Percentiles rank a stretch among this genome's conserved stretches.
These are phyloP conservation scores for Protaetia brevitarsis DNA, from an alignment of 1,140 invertebrate genomes.

Conservation along the genomic window DNA sequence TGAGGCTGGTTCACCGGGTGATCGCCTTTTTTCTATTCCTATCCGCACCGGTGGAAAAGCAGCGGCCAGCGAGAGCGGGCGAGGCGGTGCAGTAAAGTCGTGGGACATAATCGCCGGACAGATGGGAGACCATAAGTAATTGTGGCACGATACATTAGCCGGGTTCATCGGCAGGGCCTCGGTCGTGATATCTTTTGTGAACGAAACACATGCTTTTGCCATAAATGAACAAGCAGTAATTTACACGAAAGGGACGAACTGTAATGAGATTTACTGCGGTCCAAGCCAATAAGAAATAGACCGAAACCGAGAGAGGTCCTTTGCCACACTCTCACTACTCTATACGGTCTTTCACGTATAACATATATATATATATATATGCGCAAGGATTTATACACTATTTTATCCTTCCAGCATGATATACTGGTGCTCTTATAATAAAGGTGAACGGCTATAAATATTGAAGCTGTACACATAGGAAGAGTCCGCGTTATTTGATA, in stretches of 20 bases:
- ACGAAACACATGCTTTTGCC: constrained; percentile 33
- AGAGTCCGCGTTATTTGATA: too few species aligned
- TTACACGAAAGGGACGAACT: constrained; percentile 38
- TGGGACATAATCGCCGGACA: constrained; percentile 6
- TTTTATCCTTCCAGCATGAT: constrained; percentile 20
- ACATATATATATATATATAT: too few species aligned
- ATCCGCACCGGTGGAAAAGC: too few species aligned
- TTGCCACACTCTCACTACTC: constrained; percentile 17
- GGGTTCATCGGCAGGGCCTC: background rate
- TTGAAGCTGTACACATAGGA: background rate
- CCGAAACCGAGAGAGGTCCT: constrained; percentile 27
- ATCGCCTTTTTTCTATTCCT: too few species aligned
- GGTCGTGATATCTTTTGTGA: constrained; percentile 31
- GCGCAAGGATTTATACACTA: constrained; percentile 19
- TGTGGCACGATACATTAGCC: constrained; percentile 10
- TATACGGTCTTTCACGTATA: background rate
- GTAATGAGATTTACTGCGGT: constrained; percentile 40
- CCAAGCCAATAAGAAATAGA: constrained; percentile 39
- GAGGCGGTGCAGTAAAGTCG: background rate
- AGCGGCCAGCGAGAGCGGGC: too few species aligned
- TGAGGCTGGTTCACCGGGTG: too few species aligned
- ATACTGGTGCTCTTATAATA: constrained; percentile 17
- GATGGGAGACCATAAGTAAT: constrained; percentile 9
- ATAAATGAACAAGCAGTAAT: constrained; percentile 38
- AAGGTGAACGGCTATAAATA: constrained; percentile 19